Conservation (phyloP, 2,113 vertebrate genomes). For the Oryzias celebensis region DNA sequence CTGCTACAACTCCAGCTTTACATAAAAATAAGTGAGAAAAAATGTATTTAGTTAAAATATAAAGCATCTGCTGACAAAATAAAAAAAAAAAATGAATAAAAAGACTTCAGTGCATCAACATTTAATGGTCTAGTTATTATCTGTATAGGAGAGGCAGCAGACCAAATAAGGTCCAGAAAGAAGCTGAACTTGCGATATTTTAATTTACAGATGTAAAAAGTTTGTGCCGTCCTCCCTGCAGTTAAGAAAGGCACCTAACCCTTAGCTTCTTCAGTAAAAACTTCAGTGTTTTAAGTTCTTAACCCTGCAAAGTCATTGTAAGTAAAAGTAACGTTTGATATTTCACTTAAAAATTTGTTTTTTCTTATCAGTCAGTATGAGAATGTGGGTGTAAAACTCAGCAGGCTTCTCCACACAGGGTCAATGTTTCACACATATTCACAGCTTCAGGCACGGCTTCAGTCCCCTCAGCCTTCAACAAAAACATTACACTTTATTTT, state of each 20-base stretch:
- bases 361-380: not conserved
- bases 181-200: constrained; percentile 7
- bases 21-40: too few species aligned
- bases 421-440: constrained; percentile 51
- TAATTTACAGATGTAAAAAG: constrained; percentile 11
- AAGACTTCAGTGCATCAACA: too few species aligned
- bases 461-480: constrained; percentile 35
- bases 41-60: too few species aligned
- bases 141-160: not conserved
- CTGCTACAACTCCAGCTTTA: too few species aligned
- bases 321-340: constrained; percentile 10
- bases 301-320: not conserved
- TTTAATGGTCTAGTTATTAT: too few species aligned
- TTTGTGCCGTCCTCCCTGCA: constrained; percentile 2
- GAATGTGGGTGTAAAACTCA: too few species aligned
- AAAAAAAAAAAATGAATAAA: too few species aligned
- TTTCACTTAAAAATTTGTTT: constrained; percentile 23
- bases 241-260: constrained; percentile 58
- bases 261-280: constrained; percentile 11
- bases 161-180: constrained; percentile 7
- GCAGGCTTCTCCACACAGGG: constrained; percentile 63
- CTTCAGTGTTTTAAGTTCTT: not conserved
- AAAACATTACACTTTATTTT: not conserved
- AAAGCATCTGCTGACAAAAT: too few species aligned
- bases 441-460: constrained; percentile 37